Conservation (phyloP, 2,797 vertebrate genomes). For the Danio aesculapii region DNA sequence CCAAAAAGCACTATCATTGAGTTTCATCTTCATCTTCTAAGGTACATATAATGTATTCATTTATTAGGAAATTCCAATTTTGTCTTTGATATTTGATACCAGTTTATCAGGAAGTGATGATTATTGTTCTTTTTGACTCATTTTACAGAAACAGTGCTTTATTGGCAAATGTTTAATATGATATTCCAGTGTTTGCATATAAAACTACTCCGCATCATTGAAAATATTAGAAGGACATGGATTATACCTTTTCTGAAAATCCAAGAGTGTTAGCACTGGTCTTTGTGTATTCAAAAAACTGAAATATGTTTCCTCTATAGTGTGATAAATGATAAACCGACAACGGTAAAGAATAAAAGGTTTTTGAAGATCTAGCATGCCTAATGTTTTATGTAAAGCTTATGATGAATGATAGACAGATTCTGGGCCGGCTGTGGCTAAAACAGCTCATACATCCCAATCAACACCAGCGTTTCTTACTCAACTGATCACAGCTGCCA, state of each 20-base stretch:
- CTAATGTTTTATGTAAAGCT: neutral
- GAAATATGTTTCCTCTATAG: neutral
- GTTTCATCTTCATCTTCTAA: no score
- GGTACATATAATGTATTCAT: no score
- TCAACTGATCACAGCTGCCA: conserved; percentile 18
- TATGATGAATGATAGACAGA: neutral
- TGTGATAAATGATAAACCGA: neutral
- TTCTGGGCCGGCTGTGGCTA: neutral
- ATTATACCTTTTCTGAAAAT: neutral
- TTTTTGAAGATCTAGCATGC: neutral
- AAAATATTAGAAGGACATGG: neutral
- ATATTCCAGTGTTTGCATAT: no score
- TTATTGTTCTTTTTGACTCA: no score
- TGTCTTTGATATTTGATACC: no score
- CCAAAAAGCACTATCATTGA: no score
- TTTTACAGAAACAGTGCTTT: no score
- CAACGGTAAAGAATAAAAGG: neutral
- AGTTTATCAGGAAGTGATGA: no score
- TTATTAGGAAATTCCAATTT: no score
- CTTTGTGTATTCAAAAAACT: neutral
- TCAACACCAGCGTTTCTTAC: neutral
- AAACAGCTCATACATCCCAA: conserved; percentile 16
- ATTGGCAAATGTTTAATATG: no score
- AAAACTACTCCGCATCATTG: no score
- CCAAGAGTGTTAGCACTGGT: neutral